These are phyloP conservation scores for Hiodon alosoides DNA, from an alignment of 2,113 vertebrate genomes.

Conservation along the genomic window DNA sequence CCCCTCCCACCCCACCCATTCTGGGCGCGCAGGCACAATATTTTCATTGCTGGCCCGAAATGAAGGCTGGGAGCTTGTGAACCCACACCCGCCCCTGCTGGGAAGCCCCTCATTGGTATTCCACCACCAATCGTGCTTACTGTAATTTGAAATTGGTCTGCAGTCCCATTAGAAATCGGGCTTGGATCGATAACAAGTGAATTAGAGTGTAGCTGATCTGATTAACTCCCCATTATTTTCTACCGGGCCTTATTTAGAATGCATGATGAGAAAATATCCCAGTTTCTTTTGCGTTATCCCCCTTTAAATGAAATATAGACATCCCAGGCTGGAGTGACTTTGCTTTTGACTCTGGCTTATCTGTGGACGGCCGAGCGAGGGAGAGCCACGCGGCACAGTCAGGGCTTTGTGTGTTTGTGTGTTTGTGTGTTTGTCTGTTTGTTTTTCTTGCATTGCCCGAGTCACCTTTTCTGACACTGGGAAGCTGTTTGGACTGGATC, in stretches of 20 bases:
- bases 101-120: slow-evolving; percentile 73
- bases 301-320: slow-evolving; percentile 78
- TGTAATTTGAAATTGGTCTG: slow-evolving; percentile 86
- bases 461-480: too few relatives aligned
- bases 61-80: slow-evolving; percentile 37
- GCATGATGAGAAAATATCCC: slow-evolving; percentile 84
- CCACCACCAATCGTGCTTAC: slow-evolving; percentile 75
- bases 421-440: too few relatives aligned
- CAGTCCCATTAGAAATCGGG: slow-evolving; percentile 84
- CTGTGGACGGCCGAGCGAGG: background rate
- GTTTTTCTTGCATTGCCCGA: too few relatives aligned
- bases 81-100: slow-evolving; percentile 36
- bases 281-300: slow-evolving; percentile 76
- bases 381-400: background rate
- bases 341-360: slow-evolving; percentile 63
- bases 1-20: background rate
- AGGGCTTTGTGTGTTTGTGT: background rate
- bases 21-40: background rate
- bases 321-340: slow-evolving; percentile 66
- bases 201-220: slow-evolving; percentile 94
- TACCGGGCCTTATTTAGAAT: slow-evolving; percentile 79
- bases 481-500: too few relatives aligned
- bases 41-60: slow-evolving; percentile 30
- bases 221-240: slow-evolving; percentile 98
- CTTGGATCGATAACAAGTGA: slow-evolving; percentile 87